Percentiles rank a stretch among this genome's conserved stretches.
Evolutionary conservation across 2,113 vertebrate species (phyloP).

Genomic region (Pungitius pungitius): DNA sequence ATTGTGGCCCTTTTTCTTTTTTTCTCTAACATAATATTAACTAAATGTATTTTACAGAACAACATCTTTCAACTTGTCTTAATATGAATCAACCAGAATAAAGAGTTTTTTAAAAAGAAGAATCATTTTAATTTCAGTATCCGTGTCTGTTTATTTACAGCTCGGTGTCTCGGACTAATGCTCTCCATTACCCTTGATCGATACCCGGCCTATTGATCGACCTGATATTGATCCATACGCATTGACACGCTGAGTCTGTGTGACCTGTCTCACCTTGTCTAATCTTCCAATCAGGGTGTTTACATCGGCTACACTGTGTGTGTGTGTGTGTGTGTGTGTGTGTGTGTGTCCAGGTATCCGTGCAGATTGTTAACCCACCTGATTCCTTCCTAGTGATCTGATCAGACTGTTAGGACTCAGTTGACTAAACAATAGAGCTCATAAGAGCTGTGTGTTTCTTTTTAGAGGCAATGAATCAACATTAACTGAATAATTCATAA

Average conservation of each 20-base stretch:
- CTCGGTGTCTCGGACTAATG: constrained; percentile 52
- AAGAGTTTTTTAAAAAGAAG: neutral
- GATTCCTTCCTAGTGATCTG: constrained; percentile 26
- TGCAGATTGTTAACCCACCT: constrained; percentile 50
- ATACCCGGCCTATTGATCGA: constrained; percentile 47
- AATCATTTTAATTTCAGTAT: neutral
- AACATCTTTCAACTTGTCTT: no score
- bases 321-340: constrained; percentile 19
- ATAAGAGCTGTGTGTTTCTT: no score
- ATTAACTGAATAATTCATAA: no score
- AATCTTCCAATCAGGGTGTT: constrained; percentile 27
- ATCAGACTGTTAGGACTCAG: constrained; percentile 37
- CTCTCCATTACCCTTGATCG: constrained; percentile 60
- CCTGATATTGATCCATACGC: constrained; percentile 20
- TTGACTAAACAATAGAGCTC: no score
- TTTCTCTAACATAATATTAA: no score
- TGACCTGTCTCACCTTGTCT: constrained; percentile 49
- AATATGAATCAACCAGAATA: neutral
- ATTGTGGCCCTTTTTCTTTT: no score
- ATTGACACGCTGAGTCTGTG: constrained; percentile 30
- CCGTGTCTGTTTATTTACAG: neutral
- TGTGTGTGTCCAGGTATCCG: constrained; percentile 18
- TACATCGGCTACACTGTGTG: constrained; percentile 16
- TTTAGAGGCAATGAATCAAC: no score
- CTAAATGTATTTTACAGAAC: no score